Base-by-base conservation (phyloP, 2,888 invertebrate genomes). In the Meteorus cinctellus region DNA sequence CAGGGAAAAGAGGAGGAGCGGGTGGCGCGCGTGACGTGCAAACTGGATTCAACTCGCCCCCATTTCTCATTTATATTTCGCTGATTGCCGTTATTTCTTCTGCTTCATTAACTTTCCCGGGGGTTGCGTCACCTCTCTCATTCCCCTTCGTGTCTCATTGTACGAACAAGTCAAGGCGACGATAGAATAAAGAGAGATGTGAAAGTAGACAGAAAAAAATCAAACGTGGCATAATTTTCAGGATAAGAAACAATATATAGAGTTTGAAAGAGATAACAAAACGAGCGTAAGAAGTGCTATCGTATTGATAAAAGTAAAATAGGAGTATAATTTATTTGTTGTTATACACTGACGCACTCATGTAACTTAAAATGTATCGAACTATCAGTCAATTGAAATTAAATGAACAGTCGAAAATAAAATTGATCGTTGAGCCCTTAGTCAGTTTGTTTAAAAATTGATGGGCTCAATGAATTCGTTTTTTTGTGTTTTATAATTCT, bases 31-130 rank as follows among this genome's bases (percentile, higher is more conserved):
- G 88, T 87, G 88, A 86, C 85, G 82, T 79, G 87, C 87, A 85
- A 84, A 82, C 85, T 80, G 82, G 83, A 83, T 83, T 81, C 78
- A 66, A 19, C 70, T 69, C 78, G 72, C 68, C 78, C 82, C 83
- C 84, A 84, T 84, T 82, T 84, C 84, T 87, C 88, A 86, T 88
- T 88, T 88, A 88, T 87, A 88, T 87, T 88, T 88, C 82, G 85
- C 86, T 87, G 88, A 88, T 88, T 88, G 87, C 85, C 86, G 84
- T 87, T 87, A 87, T 86, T 88, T 85, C 87, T 87, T 87, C 83
- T 85, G 86, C 86, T 86, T 87, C 82, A 79, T 81, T 79, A 79
- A 78, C 76, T 79, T 71, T 72, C 71, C 70, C 72, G 67, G 76
- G 72, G 72, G 70, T 29, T 68, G 63, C 74, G 60, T 66, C 34